phyloP scores from a whole-genome alignment of 1,140 invertebrate species.

The Andricus grossulariae region DNA sequence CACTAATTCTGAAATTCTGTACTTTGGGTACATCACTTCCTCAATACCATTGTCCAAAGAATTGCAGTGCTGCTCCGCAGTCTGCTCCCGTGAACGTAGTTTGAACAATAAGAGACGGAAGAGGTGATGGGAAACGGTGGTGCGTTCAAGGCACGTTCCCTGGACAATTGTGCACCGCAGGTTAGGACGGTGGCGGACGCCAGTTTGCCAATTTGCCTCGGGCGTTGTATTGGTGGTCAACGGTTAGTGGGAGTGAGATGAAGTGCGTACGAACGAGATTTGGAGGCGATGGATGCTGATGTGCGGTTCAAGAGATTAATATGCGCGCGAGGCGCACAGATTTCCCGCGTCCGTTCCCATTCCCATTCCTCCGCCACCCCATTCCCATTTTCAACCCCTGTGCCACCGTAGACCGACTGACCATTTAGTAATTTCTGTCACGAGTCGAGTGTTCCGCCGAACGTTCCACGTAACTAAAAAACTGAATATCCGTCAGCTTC shows the following conservation, averaged over 20 bases:
- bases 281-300: conserved; percentile 65
- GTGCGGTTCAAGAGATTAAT: conserved; percentile 74
- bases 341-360: conserved; percentile 44
- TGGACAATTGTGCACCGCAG: conserved; percentile 43
- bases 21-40: too few relatives aligned
- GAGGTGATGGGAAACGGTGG: conserved; percentile 11
- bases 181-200: conserved; percentile 42
- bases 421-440: conserved; percentile 75
- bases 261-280: conserved; percentile 70
- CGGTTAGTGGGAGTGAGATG: conserved; percentile 65
- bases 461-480: conserved; percentile 58
- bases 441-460: conserved; percentile 66
- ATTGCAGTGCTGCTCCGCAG: conserved; percentile 4
- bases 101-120: conserved; percentile 26
- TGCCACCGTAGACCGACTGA: conserved; percentile 42
- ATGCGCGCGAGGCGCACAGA: conserved; percentile 71
- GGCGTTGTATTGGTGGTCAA: conserved; percentile 64
- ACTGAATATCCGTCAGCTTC: conserved; percentile 39
- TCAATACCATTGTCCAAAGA: background rate
- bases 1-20: too few relatives aligned
- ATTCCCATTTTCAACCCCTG: conserved; percentile 46
- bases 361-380: conserved; percentile 10
- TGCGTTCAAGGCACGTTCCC: conserved; percentile 47
- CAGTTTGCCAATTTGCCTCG: conserved; percentile 69
- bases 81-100: conserved; percentile 16